A percentile compares a stretch with the other conserved stretches of the same genome.
Evolutionary conservation across 1,140 invertebrate species (phyloP).

Genomic region (Ruditapes philippinarum): DNA sequence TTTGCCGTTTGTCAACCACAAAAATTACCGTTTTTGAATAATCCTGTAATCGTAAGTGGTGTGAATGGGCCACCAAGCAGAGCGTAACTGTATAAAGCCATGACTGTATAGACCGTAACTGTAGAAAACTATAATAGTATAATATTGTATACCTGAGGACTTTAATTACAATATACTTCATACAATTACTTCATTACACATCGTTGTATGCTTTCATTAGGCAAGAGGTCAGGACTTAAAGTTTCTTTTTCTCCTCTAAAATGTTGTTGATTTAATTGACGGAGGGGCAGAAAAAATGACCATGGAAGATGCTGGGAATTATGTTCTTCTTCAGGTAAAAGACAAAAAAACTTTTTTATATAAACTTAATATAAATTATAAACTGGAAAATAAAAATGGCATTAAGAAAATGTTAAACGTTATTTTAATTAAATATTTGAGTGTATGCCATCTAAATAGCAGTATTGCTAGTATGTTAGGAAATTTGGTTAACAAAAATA

Average conservation of each 20-base stretch:
- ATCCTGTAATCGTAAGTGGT: background rate
- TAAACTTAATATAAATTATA: too few species aligned
- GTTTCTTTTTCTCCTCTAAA: too few species aligned
- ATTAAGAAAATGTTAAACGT: too few species aligned
- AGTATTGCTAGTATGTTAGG: too few species aligned
- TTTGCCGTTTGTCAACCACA: too few species aligned
- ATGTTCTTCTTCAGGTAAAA: slow-evolving; percentile 12
- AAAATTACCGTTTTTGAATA: too few species aligned
- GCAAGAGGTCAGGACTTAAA: background rate
- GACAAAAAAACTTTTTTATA: too few species aligned
- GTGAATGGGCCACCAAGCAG: background rate
- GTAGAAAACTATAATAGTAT: background rate
- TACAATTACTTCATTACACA: slow-evolving; percentile 8
- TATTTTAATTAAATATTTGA: too few species aligned
- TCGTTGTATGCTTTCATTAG: background rate
- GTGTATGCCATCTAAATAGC: too few species aligned
- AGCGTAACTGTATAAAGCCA: background rate
- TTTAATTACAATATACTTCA: slow-evolving; percentile 9
- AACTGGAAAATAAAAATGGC: too few species aligned
- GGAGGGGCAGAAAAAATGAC: slow-evolving; percentile 18
- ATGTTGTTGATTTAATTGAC: background rate
- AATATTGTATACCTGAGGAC: background rate
- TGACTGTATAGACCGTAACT: background rate
- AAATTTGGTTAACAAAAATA: too few species aligned
- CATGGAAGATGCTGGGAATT: slow-evolving; percentile 41